Conservation (phyloP, 64 coral and sea anemone genomes). For the Stichodactyla mertensii region DNA sequence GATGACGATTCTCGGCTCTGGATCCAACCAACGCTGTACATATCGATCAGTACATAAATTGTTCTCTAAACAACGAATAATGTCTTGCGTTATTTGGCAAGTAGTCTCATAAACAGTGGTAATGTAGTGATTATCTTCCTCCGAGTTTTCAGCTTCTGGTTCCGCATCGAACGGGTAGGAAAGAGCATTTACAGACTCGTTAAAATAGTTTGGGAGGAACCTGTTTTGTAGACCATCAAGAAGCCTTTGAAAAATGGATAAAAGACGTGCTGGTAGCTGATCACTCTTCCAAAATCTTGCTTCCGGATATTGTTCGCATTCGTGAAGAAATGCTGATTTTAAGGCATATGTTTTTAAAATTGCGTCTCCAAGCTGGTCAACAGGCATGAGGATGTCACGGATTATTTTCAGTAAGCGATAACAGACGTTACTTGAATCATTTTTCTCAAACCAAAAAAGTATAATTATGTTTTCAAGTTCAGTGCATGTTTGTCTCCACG, state of each 20-base stretch:
- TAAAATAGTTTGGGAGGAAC: constrained; percentile 42
- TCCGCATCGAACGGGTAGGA: constrained; percentile 29
- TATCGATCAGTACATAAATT: not conserved
- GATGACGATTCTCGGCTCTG: constrained; percentile 8
- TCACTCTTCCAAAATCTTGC: constrained; percentile 31
- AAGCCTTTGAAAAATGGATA: constrained; percentile 40
- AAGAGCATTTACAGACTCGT: constrained; percentile 25
- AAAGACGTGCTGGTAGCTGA: constrained; percentile 8
- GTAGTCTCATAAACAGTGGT: constrained; percentile 24
- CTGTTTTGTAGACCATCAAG: constrained; percentile 32
- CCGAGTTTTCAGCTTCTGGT: constrained; percentile 37
- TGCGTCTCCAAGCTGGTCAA: constrained; percentile 41
- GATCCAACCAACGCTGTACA: constrained; percentile 2
- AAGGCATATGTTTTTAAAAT: constrained; percentile 42
- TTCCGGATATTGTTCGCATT: constrained; percentile 34
- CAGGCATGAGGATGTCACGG: constrained; percentile 19
- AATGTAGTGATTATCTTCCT: constrained; percentile 27
- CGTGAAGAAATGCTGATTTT: constrained; percentile 42
- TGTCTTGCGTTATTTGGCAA: constrained; percentile 22
- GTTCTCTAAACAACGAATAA: not conserved
- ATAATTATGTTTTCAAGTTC: constrained; percentile 43
- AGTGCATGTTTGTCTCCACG: constrained; percentile 29
- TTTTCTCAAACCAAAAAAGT: constrained; percentile 28
- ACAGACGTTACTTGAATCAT: constrained; percentile 23
- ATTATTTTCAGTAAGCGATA: constrained; percentile 44